A percentile compares a stretch with the other conserved stretches of the same genome.
phyloP scores from a whole-genome alignment of 2,113 vertebrate genomes.

The Indri indri region DNA sequence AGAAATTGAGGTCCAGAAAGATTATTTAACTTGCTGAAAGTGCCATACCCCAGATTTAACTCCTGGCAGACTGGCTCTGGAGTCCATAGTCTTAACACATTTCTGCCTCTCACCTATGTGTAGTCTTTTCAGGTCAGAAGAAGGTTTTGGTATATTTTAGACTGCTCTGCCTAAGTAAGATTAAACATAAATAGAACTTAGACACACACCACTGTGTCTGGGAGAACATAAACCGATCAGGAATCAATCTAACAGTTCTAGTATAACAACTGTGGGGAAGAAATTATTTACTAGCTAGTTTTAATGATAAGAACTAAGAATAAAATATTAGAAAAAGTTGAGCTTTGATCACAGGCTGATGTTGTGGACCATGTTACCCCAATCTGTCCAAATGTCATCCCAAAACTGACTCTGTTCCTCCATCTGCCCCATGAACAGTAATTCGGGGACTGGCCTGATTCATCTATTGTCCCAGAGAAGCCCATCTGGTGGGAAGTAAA shows the following conservation, averaged over 20 bases:
- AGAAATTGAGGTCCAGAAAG: neutral
- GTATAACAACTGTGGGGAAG: neutral
- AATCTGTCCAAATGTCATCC: neutral
- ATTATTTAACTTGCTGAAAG: neutral
- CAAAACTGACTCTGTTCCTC: neutral
- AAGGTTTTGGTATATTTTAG: neutral
- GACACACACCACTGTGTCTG: neutral
- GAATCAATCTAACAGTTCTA: neutral
- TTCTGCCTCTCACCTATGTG: neutral
- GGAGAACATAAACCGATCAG: neutral
- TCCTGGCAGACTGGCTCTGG: neutral
- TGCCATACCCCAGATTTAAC: neutral
- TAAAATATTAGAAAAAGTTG: neutral
- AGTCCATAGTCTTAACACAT: neutral
- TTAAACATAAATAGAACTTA: neutral
- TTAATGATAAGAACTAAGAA: neutral
- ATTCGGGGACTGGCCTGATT: neutral
- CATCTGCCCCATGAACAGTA: neutral
- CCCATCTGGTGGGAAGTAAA: neutral
- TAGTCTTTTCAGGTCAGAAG: neutral
- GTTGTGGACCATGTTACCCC: too few relatives aligned
- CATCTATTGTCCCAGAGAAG: neutral
- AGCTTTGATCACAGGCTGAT: neutral
- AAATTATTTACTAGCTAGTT: neutral
- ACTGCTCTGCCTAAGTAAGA: neutral